Evolutionary conservation across 2,113 vertebrate genomes (phyloP), one percentile per base, ranked within the genome.

Genomic region (Meles meles): DNA sequence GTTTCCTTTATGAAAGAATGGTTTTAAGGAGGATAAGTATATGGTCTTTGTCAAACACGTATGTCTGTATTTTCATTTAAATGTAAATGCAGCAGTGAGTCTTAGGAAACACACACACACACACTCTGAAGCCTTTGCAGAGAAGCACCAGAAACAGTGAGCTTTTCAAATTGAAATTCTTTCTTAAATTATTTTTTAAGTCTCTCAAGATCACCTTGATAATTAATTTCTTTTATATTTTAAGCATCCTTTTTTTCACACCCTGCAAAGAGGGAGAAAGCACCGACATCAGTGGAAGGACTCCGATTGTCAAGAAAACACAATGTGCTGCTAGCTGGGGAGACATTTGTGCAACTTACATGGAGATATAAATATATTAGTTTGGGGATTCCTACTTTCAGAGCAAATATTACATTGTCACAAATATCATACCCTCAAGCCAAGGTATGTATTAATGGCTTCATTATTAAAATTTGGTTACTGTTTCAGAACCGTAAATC

Each of bases 391-490:
- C 76, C 82, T 94, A 88, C 98, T 99, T 98, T 98, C 98, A 98
- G 97, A 98, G 98, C 97, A 96, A 98, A 97, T 97, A 98, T 98
- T 97, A 97, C 96, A 63, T 88, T 98, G 98, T 98, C 98, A 98
- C 97, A 95, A 97, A 79, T 94, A 97, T 96, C 80, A 71, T 81
- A 80, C 96, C 97, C 96, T 98, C 89, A 88, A 97, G 90, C 93
- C 88, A 97, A 98, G 88, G 97, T 95, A 92, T 82, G 65, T 98
- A 97, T 98, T 98, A 98, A 98, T 97, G 80, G 82, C 88, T 97
- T 98, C 96, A 96, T 98, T 98, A 98, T 98, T 98, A 98, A 98
- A 96, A 98, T 98, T 96, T 97, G 90, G 94, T 98, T 98, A 96
- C 96, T 94, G 63, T 96, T 98, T 98, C 97, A 90, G 93, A 98